Percentiles rank a stretch among this genome's conserved stretches.
Conservation (phyloP, 2,113 vertebrate genomes). For the Isichthys henryi region DNA sequence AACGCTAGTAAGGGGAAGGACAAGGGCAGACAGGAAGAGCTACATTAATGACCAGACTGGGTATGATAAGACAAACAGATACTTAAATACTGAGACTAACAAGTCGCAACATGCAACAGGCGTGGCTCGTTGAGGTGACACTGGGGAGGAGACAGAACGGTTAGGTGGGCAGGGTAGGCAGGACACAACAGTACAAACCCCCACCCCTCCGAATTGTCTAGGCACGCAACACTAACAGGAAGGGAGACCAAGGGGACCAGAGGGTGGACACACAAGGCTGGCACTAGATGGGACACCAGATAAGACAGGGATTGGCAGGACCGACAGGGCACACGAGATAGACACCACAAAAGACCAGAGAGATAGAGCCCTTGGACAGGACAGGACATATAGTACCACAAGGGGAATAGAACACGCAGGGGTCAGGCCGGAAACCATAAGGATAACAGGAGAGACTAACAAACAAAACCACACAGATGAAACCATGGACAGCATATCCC, state of each 20-base stretch:
- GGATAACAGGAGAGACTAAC: too few species aligned
- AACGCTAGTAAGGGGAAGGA: background rate
- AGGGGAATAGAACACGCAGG: background rate
- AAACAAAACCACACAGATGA: too few species aligned
- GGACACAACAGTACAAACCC: background rate
- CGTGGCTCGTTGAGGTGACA: background rate
- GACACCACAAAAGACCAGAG: background rate
- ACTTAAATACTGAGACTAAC: background rate
- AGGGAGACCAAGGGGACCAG: background rate
- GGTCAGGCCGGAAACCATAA: too few species aligned
- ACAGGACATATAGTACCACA: background rate
- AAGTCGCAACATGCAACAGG: background rate
- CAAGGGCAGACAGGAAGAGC: background rate
- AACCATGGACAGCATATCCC: too few species aligned
- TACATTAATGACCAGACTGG: background rate
- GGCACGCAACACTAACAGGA: background rate
- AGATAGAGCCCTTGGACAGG: background rate
- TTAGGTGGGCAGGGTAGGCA: background rate
- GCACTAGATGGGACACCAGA: background rate
- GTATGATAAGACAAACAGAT: background rate
- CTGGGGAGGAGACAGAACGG: background rate
- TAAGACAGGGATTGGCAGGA: background rate
- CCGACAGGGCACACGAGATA: background rate
- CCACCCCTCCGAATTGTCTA: background rate
- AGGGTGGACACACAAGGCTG: background rate